These are phyloP conservation scores for Bruchidius siliquastri DNA, from an alignment of 2,888 invertebrate species.

Conservation along the genomic window DNA sequence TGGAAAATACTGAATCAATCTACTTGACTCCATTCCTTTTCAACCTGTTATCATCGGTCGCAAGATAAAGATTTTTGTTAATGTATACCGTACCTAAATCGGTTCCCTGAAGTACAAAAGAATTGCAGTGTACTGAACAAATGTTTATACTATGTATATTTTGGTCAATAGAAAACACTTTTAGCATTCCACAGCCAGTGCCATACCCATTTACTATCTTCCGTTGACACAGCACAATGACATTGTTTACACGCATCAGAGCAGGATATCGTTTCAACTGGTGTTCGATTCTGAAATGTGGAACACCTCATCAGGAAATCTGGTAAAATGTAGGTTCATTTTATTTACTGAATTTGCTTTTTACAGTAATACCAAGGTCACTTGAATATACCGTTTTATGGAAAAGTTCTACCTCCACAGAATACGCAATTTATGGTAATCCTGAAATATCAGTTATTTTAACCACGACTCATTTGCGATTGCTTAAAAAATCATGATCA, in stretches of 20 bases:
- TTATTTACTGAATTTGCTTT: neutral
- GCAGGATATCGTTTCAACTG: neutral
- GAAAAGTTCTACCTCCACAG: neutral
- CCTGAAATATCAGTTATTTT: neutral
- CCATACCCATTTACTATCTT: neutral
- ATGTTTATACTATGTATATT: neutral
- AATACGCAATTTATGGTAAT: neutral
- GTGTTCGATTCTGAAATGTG: neutral
- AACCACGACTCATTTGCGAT: neutral
- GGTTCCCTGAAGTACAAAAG: too few relatives aligned
- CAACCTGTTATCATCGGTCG: too few relatives aligned
- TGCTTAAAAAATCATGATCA: neutral
- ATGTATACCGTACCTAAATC: too few relatives aligned
- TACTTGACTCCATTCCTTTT: too few relatives aligned
- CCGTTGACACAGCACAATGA: neutral
- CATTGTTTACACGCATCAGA: neutral
- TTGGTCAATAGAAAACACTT: neutral
- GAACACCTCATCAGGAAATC: neutral
- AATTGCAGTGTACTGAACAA: too few relatives aligned
- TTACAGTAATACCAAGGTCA: neutral
- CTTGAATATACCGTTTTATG: neutral
- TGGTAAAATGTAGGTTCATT: neutral
- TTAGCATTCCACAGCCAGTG: neutral
- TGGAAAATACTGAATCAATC: too few relatives aligned
- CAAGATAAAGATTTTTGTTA: too few relatives aligned